phyloP scores from a whole-genome alignment of 2,113 vertebrate genomes.

The Pseudopipra pipra region DNA sequence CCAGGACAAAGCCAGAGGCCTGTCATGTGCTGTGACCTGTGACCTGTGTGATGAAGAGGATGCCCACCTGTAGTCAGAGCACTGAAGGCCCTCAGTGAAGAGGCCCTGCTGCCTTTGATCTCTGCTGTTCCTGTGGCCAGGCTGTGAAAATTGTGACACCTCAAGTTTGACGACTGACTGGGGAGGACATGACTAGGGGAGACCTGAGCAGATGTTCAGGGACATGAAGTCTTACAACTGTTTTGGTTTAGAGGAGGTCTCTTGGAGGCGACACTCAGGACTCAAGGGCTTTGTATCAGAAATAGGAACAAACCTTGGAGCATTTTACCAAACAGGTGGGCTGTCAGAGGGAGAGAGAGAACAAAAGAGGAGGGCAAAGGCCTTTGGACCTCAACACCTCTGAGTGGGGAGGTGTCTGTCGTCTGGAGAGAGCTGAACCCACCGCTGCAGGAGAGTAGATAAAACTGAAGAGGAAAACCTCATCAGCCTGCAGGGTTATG shows the following conservation, averaged over 20 bases:
- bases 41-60: not conserved
- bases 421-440: not conserved
- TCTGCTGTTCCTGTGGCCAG: not conserved
- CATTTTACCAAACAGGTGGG: not conserved
- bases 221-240: not conserved
- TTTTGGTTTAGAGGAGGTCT: not conserved
- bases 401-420: not conserved
- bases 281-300: not conserved
- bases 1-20: not conserved
- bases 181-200: not conserved
- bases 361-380: not conserved
- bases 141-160: not conserved
- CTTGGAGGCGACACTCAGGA: not conserved
- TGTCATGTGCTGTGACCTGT: not conserved
- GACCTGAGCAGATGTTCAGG: not conserved
- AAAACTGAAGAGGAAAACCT: not conserved
- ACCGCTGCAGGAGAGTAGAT: no score
- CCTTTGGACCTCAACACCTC: not conserved
- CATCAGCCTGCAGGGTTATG: not conserved
- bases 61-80: not conserved
- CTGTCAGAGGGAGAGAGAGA: not conserved
- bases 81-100: no score
- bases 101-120: not conserved
- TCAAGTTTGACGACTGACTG: not conserved
- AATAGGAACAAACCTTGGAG: not conserved